Conservation (phyloP, 2,888 invertebrate genomes). For the Drosophila melanosoma region DNA sequence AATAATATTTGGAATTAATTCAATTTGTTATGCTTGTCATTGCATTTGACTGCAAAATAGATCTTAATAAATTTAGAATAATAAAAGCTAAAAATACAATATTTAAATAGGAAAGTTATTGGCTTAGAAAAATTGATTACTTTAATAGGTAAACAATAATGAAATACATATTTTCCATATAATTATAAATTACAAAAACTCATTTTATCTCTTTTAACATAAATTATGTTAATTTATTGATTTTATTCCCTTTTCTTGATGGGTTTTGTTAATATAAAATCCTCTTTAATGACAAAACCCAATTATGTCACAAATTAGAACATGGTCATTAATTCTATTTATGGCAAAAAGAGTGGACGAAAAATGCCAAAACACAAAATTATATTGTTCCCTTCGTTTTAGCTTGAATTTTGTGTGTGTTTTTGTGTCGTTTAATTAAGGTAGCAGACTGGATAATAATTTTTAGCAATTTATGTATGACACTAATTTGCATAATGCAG, state of each 20-base stretch:
- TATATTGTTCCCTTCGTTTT: conserved; percentile 20
- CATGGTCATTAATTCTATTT: conserved; percentile 53
- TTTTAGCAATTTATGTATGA: conserved; percentile 64
- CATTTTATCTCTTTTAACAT: conserved; percentile 1
- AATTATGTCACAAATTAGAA: conserved; percentile 39
- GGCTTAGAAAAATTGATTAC: not conserved
- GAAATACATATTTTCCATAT: conserved; percentile 1
- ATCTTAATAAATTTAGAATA: not conserved
- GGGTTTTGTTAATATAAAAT: conserved; percentile 3
- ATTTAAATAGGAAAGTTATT: not conserved
- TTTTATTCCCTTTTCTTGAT: conserved; percentile 5
- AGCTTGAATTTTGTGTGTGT: conserved; percentile 26
- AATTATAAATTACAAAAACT: conserved; percentile 1
- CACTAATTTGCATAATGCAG: conserved; percentile 72
- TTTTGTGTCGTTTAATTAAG: conserved; percentile 68
- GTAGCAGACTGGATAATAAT: conserved; percentile 65
- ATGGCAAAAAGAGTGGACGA: conserved; percentile 16
- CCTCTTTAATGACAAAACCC: conserved; percentile 29
- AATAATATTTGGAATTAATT: not conserved
- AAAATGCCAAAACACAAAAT: conserved; percentile 12
- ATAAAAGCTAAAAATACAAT: not conserved
- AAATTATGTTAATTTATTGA: conserved; percentile 40
- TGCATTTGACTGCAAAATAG: not conserved
- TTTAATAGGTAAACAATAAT: not conserved
- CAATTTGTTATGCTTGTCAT: not conserved